These are phyloP conservation scores for Megaustenia siamemsis DNA, from an alignment of 2,888 invertebrate genomes.

Conservation along the genomic window DNA sequence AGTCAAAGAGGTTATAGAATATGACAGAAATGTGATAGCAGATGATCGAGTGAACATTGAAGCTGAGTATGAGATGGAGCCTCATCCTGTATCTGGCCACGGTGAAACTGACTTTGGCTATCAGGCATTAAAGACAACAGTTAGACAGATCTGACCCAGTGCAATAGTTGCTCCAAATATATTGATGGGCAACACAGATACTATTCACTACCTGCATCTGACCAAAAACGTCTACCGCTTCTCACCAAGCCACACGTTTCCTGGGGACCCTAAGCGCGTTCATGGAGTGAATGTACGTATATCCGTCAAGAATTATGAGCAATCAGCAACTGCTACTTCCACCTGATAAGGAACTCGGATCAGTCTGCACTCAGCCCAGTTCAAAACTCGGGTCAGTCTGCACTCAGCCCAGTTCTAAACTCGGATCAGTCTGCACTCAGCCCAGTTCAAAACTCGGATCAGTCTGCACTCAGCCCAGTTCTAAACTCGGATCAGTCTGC, in stretches of 20 bases:
- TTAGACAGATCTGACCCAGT: constrained; percentile 40
- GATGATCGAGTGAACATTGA: constrained; percentile 79
- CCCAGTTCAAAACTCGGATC: no score
- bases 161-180: constrained; percentile 64
- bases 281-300: constrained; percentile 82
- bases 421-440: no score
- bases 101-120: constrained; percentile 79
- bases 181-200: constrained; percentile 81
- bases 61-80: constrained; percentile 70
- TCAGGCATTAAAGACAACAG: constrained; percentile 62
- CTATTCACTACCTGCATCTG: constrained; percentile 80
- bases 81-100: constrained; percentile 80
- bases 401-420: no score
- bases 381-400: no score
- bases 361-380: constrained; percentile 57
- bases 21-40: constrained; percentile 73
- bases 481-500: no score
- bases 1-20: constrained; percentile 78
- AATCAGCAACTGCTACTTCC: constrained; percentile 81
- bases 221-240: constrained; percentile 81
- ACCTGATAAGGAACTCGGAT: constrained; percentile 81
- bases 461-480: no score
- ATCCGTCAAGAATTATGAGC: constrained; percentile 80
- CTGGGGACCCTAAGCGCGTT: constrained; percentile 77
- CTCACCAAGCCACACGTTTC: constrained; percentile 77